Percentiles rank a stretch among this genome's conserved stretches.
These are phyloP conservation scores for Beroe forskalii DNA, from an alignment of 37 sponge, comb jelly and placozoan genomes.

Conservation along the genomic window DNA sequence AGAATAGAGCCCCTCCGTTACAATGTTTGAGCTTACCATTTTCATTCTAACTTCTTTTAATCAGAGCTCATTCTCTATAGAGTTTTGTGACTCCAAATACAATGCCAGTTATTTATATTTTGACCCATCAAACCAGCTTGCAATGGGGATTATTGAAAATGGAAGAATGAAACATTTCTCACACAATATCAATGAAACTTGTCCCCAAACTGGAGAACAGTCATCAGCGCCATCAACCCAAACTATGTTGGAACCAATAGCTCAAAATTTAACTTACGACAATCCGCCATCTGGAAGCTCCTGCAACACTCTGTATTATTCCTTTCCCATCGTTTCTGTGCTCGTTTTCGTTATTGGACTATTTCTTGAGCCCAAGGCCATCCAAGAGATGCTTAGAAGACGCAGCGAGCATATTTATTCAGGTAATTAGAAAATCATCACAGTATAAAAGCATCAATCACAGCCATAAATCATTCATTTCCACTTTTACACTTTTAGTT, in stretches of 20 bases:
- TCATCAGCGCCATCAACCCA: neutral
- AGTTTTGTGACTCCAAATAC: neutral
- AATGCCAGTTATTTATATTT: neutral
- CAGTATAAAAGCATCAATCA: neutral
- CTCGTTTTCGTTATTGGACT: neutral
- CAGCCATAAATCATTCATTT: constrained; percentile 1
- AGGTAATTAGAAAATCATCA: neutral
- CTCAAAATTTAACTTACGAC: neutral
- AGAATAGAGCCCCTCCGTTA: neutral
- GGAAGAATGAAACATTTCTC: too few relatives aligned
- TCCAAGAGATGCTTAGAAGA: neutral
- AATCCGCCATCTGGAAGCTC: neutral
- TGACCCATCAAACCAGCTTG: neutral
- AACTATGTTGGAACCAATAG: neutral
- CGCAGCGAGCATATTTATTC: neutral
- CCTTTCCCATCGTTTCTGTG: neutral
- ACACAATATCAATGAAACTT: neutral
- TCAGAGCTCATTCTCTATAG: neutral
- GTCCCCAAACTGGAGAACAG: neutral
- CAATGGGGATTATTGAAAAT: neutral
- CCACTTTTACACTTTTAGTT: constrained; percentile 1
- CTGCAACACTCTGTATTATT: neutral
- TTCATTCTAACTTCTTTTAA: neutral
- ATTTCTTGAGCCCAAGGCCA: neutral
- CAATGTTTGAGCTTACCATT: neutral